These are phyloP conservation scores for Neogobius melanostomus DNA, from an alignment of 2,113 vertebrate species.

Conservation along the genomic window DNA sequence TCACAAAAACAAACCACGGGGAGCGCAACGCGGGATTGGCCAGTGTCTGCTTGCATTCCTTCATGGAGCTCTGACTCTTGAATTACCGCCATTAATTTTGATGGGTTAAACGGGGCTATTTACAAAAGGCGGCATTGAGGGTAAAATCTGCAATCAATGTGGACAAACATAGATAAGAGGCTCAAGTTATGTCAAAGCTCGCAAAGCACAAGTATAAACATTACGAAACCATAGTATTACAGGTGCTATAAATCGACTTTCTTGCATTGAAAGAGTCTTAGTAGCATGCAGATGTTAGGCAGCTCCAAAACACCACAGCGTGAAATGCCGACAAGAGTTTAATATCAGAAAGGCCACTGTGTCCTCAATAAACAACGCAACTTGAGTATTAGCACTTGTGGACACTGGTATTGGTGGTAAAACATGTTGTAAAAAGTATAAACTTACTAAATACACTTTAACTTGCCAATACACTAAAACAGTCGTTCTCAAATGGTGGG, in stretches of 20 bases:
- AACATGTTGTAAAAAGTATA: background rate
- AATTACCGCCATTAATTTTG: background rate
- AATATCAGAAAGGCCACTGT: slow-evolving; percentile 39
- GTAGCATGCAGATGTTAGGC: slow-evolving; percentile 51
- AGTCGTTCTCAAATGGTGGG: too few species aligned
- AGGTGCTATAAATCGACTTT: slow-evolving; percentile 52
- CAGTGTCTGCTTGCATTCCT: slow-evolving; percentile 31
- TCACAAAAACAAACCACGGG: slow-evolving; percentile 64
- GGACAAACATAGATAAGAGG: too few species aligned
- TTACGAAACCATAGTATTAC: slow-evolving; percentile 28
- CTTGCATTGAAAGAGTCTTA: slow-evolving; percentile 42
- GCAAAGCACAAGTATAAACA: too few species aligned
- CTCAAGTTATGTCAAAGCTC: too few species aligned
- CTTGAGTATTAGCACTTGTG: slow-evolving; percentile 37
- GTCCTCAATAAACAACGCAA: slow-evolving; percentile 54
- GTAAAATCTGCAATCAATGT: background rate
- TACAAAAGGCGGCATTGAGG: background rate
- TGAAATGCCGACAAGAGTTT: slow-evolving; percentile 64
- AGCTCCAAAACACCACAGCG: slow-evolving; percentile 54
- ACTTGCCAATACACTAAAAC: too few species aligned
- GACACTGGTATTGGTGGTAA: background rate
- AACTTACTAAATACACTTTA: too few species aligned
- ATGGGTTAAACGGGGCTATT: background rate
- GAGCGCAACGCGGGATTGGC: slow-evolving; percentile 27
- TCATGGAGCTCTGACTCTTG: slow-evolving; percentile 3